Percentiles rank a stretch among this genome's conserved stretches.
These are phyloP conservation scores for Tenualosa ilisha DNA, from an alignment of 2,797 vertebrate species.

Conservation along the genomic window DNA sequence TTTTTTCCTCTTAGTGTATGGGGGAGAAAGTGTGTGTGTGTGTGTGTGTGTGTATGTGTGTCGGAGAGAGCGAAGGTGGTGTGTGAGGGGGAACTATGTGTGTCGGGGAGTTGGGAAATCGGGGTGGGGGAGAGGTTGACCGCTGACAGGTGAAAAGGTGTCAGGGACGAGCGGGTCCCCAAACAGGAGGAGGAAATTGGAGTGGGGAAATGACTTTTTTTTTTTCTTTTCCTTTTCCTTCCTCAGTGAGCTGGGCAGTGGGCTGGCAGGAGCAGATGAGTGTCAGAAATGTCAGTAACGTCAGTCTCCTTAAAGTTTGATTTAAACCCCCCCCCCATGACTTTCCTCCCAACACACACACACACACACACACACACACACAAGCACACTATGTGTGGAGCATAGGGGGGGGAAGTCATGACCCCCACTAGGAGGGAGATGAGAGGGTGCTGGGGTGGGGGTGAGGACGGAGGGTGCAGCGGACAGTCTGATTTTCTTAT, in stretches of 20 bases:
- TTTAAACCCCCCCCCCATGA: slow-evolving; percentile 50
- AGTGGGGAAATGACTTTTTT: slow-evolving; percentile 65
- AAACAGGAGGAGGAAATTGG: slow-evolving; percentile 69
- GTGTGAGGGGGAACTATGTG: not conserved
- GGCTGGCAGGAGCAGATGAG: slow-evolving; percentile 58
- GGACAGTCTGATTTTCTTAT: not conserved
- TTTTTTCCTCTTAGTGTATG: not conserved
- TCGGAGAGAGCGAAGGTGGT: not conserved
- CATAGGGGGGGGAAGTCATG: not conserved
- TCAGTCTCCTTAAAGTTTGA: slow-evolving; percentile 61
- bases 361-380: too few relatives aligned
- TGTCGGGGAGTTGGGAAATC: not conserved
- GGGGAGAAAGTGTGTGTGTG: not conserved
- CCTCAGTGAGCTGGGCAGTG: slow-evolving; percentile 35
- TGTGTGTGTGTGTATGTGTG: not conserved
- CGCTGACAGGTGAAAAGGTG: slow-evolving; percentile 65
- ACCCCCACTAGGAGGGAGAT: not conserved
- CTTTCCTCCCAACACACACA: not conserved
- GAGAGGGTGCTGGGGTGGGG: not conserved
- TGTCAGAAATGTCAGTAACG: slow-evolving; percentile 53
- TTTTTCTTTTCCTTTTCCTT: too few relatives aligned
- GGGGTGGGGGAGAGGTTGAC: slow-evolving; percentile 43
- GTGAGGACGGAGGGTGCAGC: not conserved
- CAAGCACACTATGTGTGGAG: not conserved
- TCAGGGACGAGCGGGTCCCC: slow-evolving; percentile 66